Percentiles rank a stretch among this genome's conserved stretches.
These are phyloP conservation scores for Istiophorus platypterus DNA, from an alignment of 2,113 vertebrate species.

Conservation along the genomic window DNA sequence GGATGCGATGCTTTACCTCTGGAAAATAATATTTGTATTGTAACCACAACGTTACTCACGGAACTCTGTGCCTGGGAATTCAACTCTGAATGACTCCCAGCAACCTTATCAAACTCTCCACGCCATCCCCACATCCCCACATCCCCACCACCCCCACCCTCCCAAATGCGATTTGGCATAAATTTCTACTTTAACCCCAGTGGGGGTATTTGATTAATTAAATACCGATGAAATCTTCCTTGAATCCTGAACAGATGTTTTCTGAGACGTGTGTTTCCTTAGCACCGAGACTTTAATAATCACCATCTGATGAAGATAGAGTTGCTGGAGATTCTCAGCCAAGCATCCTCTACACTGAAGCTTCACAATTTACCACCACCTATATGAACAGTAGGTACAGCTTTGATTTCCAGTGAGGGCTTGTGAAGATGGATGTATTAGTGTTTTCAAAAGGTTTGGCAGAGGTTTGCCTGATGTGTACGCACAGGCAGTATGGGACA, in stretches of 20 bases:
- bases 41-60: conserved; percentile 3
- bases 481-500: conserved; percentile 27
- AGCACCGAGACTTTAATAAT: conserved; percentile 49
- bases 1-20: background rate
- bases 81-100: conserved; percentile 45
- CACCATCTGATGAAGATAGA: conserved; percentile 49
- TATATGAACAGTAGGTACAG: background rate
- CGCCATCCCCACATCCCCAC: background rate
- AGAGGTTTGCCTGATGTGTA: conserved; percentile 58
- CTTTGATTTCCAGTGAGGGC: conserved; percentile 10
- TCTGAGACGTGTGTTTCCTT: conserved; percentile 50
- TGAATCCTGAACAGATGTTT: conserved; percentile 69
- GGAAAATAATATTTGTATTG: background rate
- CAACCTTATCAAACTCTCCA: conserved; percentile 52
- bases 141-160: background rate
- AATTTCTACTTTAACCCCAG: conserved; percentile 41
- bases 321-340: conserved; percentile 14
- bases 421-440: conserved; percentile 35
- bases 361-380: conserved; percentile 11
- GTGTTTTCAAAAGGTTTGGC: conserved; percentile 28
- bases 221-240: conserved; percentile 51
- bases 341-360: conserved; percentile 28
- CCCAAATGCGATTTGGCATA: conserved; percentile 40
- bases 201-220: conserved; percentile 62
- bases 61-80: conserved; percentile 14